Base-by-base conservation (phyloP, 2,113 vertebrate genomes). In the Trinectes maculatus region DNA sequence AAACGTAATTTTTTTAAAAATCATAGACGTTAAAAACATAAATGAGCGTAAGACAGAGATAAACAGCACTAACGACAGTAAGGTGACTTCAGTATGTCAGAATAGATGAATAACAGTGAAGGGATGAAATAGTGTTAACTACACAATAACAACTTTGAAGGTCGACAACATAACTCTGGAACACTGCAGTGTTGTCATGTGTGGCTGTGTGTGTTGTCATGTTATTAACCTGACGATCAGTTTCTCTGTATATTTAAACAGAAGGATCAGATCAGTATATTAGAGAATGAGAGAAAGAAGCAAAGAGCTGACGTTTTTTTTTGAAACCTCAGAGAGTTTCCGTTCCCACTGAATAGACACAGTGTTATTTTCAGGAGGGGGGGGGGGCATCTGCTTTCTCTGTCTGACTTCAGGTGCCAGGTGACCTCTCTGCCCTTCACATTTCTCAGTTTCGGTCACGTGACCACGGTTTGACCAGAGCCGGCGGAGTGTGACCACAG, bases 401-500 rank as follows among this genome's bases (percentile, higher is more conserved):
- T 65, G n/a, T 78, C 70, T 75, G 60, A 34, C 68, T 83, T 77
- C 83, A 84, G 86, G 63, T 83, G 85, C 86, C 74, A 76, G 73
- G 79, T 62, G 85, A 77, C 84, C 55, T 71, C 57, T 39, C 66
- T 73, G 78, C 74, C 83, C 77, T 81, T 86, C 79, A 78, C 79
- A 83, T 82, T 80, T 83, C 83, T 84, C 81, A 80, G 92, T 93
- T 82, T 93, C 91, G 85, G 90, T 92, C 91, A 93, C 40, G 84
- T 93, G 91, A 81, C 43, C 36, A 46, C 15, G 40, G 78, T 80
- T 86, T 89, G 79, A 67, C 56, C 72, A 49, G 58, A 83, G 57
- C 65, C 60, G 67, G 60, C 55, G 1, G 72, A 83, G 85, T 81
- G 31, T 58, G 64, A 77, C 74, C 31, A 16, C 10, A 62, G 54